These are phyloP conservation scores for Ectemnius continuus DNA, from an alignment of 2,888 invertebrate genomes.

Conservation along the genomic window DNA sequence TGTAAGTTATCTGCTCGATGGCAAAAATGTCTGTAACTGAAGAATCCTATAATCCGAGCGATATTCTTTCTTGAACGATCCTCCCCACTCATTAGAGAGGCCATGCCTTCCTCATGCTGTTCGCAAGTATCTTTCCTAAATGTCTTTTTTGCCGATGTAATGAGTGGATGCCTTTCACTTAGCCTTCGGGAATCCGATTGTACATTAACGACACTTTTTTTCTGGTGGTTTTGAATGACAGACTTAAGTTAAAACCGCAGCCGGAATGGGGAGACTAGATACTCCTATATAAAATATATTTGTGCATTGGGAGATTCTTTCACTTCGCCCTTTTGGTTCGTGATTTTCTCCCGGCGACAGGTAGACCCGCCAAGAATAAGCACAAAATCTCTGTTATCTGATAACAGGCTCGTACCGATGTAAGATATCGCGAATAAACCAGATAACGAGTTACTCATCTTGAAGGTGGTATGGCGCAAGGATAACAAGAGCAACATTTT, in stretches of 20 bases:
- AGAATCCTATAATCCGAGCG: not conserved
- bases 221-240: no score
- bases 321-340: not conserved
- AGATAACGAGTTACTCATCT: slow-evolving; percentile 47
- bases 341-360: not conserved
- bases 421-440: slow-evolving; percentile 49
- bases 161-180: no score
- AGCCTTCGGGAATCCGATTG: no score
- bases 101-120: no score
- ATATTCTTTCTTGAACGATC: not conserved
- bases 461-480: slow-evolving; percentile 23
- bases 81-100: not conserved
- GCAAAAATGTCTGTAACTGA: slow-evolving; percentile 18
- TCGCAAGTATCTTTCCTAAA: no score
- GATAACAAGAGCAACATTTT: slow-evolving; percentile 6
- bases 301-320: not conserved
- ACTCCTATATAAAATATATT: no score
- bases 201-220: no score
- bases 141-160: no score
- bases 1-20: slow-evolving; percentile 22
- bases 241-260: no score
- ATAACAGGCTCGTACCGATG: slow-evolving; percentile 37
- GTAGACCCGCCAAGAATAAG: slow-evolving; percentile 20
- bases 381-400: slow-evolving; percentile 50
- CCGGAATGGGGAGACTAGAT: no score